Evolutionary conservation across 2,888 invertebrate species (phyloP).

Genomic region (Lepas anatifera): DNA sequence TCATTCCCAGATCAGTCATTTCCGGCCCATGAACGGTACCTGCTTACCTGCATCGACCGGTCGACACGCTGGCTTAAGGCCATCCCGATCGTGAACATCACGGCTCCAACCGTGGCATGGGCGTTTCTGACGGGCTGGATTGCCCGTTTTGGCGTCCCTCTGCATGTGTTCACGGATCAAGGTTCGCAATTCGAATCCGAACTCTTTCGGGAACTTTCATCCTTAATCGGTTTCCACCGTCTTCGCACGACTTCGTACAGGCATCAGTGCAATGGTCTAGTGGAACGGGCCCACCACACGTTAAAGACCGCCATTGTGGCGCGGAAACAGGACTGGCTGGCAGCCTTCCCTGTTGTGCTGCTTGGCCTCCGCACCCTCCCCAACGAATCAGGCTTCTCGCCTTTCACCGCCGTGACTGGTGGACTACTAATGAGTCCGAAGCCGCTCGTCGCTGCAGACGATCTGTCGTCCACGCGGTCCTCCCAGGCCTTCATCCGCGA

Average conservation of each 20-base stretch:
- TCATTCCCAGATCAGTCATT: not conserved
- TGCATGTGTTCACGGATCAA: conserved; percentile 29
- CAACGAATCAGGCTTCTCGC: conserved; percentile 27
- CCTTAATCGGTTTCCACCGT: conserved; percentile 17
- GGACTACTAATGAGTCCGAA: conserved; percentile 23
- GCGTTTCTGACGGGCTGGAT: not conserved
- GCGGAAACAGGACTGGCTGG: conserved; percentile 27
- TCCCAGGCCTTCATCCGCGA: not conserved
- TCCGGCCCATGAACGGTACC: no score
- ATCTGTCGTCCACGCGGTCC: not conserved
- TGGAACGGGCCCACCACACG: conserved; percentile 35
- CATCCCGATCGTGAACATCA: not conserved
- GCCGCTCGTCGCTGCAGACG: not conserved
- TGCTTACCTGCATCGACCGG: not conserved
- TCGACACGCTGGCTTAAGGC: not conserved
- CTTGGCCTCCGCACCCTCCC: conserved; percentile 29
- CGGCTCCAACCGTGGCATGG: not conserved
- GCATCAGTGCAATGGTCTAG: conserved; percentile 32
- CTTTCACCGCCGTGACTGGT: conserved; percentile 26
- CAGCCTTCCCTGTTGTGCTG: conserved; percentile 30
- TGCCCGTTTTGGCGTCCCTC: not conserved
- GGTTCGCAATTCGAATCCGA: conserved; percentile 28
- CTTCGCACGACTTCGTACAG: not conserved
- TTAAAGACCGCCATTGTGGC: conserved; percentile 33
- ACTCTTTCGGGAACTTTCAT: conserved; percentile 25